Evolutionary conservation across 2,797 vertebrate species (phyloP).

Genomic region (Hydrolagus colliei): DNA sequence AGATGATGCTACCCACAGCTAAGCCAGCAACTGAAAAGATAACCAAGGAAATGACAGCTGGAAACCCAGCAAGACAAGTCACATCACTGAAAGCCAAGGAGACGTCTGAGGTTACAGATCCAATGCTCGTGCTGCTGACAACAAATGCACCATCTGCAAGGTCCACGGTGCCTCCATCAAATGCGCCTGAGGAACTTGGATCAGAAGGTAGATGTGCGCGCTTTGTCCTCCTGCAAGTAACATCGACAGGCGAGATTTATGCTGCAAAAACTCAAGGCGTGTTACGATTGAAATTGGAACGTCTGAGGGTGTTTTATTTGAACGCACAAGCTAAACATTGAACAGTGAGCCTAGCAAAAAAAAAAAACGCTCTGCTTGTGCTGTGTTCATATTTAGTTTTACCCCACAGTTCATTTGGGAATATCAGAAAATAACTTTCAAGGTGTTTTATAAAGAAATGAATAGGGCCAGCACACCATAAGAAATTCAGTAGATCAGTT

Average conservation of each 20-base stretch:
- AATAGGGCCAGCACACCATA: too few species aligned
- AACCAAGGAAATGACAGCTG: neutral
- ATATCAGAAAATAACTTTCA: too few species aligned
- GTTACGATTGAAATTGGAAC: neutral
- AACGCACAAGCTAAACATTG: too few species aligned
- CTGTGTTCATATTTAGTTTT: too few species aligned
- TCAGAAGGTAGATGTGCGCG: conserved; percentile 4
- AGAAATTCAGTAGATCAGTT: too few species aligned
- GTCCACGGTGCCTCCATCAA: neutral
- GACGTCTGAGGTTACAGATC: neutral
- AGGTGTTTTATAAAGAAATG: too few species aligned
- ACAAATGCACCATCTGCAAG: neutral
- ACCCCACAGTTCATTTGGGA: too few species aligned
- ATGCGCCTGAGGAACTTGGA: neutral
- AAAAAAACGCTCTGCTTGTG: too few species aligned
- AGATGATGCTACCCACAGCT: neutral
- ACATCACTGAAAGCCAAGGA: conserved; percentile 7
- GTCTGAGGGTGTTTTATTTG: too few species aligned
- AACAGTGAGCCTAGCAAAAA: too few species aligned
- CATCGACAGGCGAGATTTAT: neutral
- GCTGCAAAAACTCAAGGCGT: neutral
- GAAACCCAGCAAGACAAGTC: neutral
- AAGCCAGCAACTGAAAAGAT: neutral
- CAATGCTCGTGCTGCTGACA: neutral
- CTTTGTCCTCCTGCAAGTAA: neutral